Evolutionary conservation across 1,140 invertebrate genomes (phyloP).

Genomic region (Penaeus vannamei): DNA sequence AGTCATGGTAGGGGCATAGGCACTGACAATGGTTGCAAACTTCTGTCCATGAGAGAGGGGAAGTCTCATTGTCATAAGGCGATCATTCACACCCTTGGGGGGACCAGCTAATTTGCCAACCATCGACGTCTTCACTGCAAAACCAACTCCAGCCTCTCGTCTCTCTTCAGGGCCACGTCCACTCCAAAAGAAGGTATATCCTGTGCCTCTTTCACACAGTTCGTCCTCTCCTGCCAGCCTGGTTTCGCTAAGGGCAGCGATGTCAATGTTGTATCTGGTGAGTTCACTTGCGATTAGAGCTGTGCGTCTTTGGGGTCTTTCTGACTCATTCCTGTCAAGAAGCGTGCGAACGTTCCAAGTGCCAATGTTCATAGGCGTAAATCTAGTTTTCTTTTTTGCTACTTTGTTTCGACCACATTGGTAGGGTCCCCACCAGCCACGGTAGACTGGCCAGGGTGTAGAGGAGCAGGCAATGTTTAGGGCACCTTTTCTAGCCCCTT

Average conservation of each 20-base stretch:
- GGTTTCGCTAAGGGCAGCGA: neutral
- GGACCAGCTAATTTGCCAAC: too few relatives aligned
- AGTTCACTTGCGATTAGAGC: neutral
- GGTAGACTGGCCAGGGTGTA: neutral
- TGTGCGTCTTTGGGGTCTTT: neutral
- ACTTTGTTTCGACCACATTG: neutral
- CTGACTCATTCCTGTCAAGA: neutral
- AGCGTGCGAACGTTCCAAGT: neutral
- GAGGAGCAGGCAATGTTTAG: neutral
- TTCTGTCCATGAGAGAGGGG: too few relatives aligned
- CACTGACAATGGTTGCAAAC: too few relatives aligned
- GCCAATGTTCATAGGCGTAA: neutral
- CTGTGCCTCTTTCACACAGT: neutral
- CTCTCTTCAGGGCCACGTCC: neutral
- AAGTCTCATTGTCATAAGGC: too few relatives aligned
- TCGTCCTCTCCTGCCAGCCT: neutral
- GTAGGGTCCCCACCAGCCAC: neutral
- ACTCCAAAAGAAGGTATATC: neutral
- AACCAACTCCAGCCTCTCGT: neutral
- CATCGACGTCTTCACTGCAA: too few relatives aligned
- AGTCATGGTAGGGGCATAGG: too few relatives aligned
- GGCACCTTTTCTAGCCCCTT: neutral
- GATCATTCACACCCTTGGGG: too few relatives aligned
- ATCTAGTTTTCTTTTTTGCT: neutral
- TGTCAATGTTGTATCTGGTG: neutral